These are phyloP conservation scores for Symphodus melops DNA, from an alignment of 2,113 vertebrate species.

Conservation along the genomic window DNA sequence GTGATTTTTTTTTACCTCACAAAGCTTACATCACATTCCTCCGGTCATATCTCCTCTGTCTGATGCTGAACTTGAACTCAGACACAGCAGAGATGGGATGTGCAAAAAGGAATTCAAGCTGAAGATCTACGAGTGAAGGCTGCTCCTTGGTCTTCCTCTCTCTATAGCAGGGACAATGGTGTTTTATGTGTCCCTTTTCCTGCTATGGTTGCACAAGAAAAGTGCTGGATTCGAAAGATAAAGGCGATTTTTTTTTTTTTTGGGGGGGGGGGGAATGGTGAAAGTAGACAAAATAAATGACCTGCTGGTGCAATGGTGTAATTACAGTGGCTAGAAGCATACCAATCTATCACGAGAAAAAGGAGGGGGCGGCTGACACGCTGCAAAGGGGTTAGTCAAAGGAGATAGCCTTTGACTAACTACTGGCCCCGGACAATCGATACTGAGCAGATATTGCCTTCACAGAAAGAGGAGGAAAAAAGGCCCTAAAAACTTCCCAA, in stretches of 20 bases:
- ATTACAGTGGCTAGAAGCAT: conserved; percentile 97
- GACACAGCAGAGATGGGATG: not conserved
- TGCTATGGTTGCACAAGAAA: conserved; percentile 91
- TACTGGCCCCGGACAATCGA: conserved; percentile 94
- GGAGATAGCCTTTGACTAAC: conserved; percentile 99
- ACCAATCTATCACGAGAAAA: conserved; percentile 94
- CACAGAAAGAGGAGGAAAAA: conserved; percentile 77
- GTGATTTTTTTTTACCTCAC: not conserved
- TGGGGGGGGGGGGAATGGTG: conserved; percentile 94
- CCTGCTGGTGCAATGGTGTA: conserved; percentile 93
- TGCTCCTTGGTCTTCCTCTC: conserved; percentile 31
- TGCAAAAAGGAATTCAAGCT: conserved; percentile 47
- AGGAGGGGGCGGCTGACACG: conserved; percentile 88
- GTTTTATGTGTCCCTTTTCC: conserved; percentile 90
- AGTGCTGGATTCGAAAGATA: conserved; percentile 95
- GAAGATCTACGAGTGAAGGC: conserved; percentile 53
- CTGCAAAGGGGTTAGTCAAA: conserved; percentile 97
- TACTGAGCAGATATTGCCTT: conserved; percentile 94
- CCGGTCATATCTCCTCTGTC: not conserved
- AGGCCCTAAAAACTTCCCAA: conserved; percentile 94
- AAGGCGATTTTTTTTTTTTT: conserved; percentile 94
- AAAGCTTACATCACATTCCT: not conserved
- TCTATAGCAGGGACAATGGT: conserved; percentile 28
- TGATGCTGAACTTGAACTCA: conserved; percentile 52
- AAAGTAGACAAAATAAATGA: conserved; percentile 99